Evolutionary conservation across 2,797 vertebrate species (phyloP), one percentile per base, ranked within the genome.

Genomic region (Odontamblyopus rebecca): DNA sequence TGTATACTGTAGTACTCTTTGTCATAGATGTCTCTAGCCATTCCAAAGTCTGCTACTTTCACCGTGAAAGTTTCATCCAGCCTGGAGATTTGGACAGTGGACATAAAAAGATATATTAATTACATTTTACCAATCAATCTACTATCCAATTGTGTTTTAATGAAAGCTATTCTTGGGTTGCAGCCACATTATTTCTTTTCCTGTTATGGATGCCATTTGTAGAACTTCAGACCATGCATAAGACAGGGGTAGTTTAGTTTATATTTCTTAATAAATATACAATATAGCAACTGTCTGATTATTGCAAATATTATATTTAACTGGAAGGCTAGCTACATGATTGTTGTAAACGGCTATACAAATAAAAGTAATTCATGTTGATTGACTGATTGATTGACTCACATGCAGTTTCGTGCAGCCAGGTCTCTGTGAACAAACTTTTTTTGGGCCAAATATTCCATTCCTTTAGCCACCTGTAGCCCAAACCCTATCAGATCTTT

Each of bases 401-500:
- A 99, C 98, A 99, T 99, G 95, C 98, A 99, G 90, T 99, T 99
- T 44, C 98, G 94, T 38, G 97, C 98, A 7, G 98, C 98, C 76
- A 99, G 91, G 82, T 99, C 98, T 88, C 98, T 92, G 87, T 99
- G 98, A 48, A 99, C 97, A 87, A 99, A 98, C 77, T 98, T 99
- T 85, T 93, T 96, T 73, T 95, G 91, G 8, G 97, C 93, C 84
- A 99, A 90, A 89, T 99, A 99, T 71, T 97, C 95, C 98, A 99
- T 99, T 61, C 98, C 98, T 38, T 84, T 93, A 72, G 98, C 96
- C 73, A 99, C 98, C 86, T 99, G 98, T 62, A 98, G 95, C 50
- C 97, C 97, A 0, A 99, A 99, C 68, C 97, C 94, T 8, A 99
- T 93, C 75, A 99, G 94, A 75, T 99, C 97, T 91, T 99, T 99